phyloP scores from a whole-genome alignment of 2,113 vertebrate species.

The Grantiella picta region DNA sequence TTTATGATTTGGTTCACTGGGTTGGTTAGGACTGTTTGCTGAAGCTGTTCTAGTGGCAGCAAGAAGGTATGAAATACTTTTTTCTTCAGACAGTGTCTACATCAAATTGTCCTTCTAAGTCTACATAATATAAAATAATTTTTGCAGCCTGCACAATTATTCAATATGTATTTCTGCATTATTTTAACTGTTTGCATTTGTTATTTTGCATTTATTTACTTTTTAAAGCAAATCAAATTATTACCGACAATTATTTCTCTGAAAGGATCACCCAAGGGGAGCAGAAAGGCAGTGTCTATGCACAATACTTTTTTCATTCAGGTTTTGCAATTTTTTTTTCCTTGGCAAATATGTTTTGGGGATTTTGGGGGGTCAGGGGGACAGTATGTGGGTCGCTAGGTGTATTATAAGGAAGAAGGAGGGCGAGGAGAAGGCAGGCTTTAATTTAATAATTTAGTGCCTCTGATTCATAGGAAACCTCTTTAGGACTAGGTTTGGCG shows the following conservation, averaged over 20 bases:
- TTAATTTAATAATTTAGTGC: not conserved
- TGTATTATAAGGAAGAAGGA: not conserved
- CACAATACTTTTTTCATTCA: not conserved
- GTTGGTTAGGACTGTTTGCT: conserved; percentile 42
- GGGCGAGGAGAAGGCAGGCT: not conserved
- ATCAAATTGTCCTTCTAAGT: not conserved
- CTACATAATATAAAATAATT: not conserved
- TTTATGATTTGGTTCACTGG: conserved; percentile 68
- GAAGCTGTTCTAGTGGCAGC: conserved; percentile 39
- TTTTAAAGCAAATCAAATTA: not conserved
- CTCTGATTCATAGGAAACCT: not conserved
- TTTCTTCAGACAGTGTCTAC: not conserved
- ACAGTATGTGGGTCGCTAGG: not conserved
- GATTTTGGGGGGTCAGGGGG: not conserved
- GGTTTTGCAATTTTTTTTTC: not conserved
- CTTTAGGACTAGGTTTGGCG: not conserved
- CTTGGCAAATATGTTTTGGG: not conserved
- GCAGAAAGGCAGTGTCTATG: not conserved
- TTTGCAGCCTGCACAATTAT: not conserved
- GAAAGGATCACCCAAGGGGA: not conserved
- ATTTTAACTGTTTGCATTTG: not conserved
- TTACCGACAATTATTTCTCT: not conserved
- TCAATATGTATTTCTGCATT: not conserved
- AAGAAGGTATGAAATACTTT: conserved; percentile 1
- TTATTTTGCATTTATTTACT: not conserved